These are phyloP conservation scores for Mythimna ferrago DNA, from an alignment of 2,888 invertebrate genomes.

Conservation along the genomic window DNA sequence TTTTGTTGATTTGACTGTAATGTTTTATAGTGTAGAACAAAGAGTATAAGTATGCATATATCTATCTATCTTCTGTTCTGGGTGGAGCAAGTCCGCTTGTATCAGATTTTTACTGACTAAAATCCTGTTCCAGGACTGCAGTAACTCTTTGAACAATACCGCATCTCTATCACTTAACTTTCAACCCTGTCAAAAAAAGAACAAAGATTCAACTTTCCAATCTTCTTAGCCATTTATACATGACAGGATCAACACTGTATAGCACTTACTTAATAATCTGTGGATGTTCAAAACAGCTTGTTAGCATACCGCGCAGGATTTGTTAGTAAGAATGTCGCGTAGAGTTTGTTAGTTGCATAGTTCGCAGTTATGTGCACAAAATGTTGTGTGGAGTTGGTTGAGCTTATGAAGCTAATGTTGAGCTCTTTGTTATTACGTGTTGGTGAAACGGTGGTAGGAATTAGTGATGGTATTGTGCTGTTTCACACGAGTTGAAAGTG, in stretches of 20 bases:
- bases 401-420: slow-evolving; percentile 31
- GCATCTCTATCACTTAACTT: not conserved
- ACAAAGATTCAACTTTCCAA: slow-evolving; percentile 29
- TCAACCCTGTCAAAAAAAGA: slow-evolving; percentile 7
- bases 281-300: slow-evolving; percentile 26
- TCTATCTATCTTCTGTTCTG: too few relatives aligned
- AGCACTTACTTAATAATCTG: slow-evolving; percentile 31
- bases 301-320: slow-evolving; percentile 26
- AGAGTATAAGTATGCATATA: too few relatives aligned
- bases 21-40: too few relatives aligned
- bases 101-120: too few relatives aligned
- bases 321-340: slow-evolving; percentile 39
- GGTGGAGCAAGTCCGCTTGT: too few relatives aligned
- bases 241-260: slow-evolving; percentile 25
- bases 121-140: not conserved
- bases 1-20: too few relatives aligned
- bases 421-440: slow-evolving; percentile 14
- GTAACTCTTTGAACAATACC: not conserved
- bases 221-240: slow-evolving; percentile 36
- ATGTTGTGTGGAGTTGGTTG: slow-evolving; percentile 28
- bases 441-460: slow-evolving; percentile 11
- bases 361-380: slow-evolving; percentile 35
- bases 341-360: slow-evolving; percentile 49
- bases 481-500: not conserved
- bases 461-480: slow-evolving; percentile 25